Base-by-base conservation (phyloP, 1,140 invertebrate genomes). In the Apis cerana region DNA sequence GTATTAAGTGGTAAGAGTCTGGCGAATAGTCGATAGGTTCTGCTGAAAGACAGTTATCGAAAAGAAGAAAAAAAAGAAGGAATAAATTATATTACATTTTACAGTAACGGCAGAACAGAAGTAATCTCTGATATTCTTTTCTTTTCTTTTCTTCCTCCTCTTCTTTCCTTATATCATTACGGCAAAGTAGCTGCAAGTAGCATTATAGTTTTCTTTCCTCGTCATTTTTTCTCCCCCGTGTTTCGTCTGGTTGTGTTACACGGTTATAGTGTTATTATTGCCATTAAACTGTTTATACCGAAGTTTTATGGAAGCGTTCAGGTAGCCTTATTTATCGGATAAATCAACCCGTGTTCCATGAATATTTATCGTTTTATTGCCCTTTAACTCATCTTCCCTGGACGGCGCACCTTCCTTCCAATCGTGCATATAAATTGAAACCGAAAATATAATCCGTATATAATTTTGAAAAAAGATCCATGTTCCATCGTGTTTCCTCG, bases 311-410 rank as follows among this genome's bases (percentile, higher is more conserved):
- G 19, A 48, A 68, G 64, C 10, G 23, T 43, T 43, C 21, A n/a
- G 7, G 58, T 48, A n/a, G 43, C 5, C 65, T 68, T 43, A 13
- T n/a, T 48, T 48, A 48, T n/a, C 43, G 21, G 21, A n/a, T 7
- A n/a, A n/a, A n/a, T 68, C 8, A 67, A 48, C 33, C 65, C 19
- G 33, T 43, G 33, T 43, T 48, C 19, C 19, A 48, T 67, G 11
- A 67, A 67, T 67, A 67, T 67, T 67, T 67, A 48, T 65, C 17
- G 65, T 21, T 67, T 67, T 48, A 67, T 67, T 21, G 7, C 11
- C 19, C 19, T 12, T 33, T 7, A 0, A 48, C 48, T n/a, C 19
- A 48, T 48, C 27, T 67, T 67, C 9, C 3, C 19, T 48, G 3
- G 27, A n/a, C 5, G 19, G 48, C 1, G 0, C 7, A 7, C 33